Evolutionary conservation across 2,888 invertebrate genomes (phyloP).

Genomic region (Drosophila stalkeri): DNA sequence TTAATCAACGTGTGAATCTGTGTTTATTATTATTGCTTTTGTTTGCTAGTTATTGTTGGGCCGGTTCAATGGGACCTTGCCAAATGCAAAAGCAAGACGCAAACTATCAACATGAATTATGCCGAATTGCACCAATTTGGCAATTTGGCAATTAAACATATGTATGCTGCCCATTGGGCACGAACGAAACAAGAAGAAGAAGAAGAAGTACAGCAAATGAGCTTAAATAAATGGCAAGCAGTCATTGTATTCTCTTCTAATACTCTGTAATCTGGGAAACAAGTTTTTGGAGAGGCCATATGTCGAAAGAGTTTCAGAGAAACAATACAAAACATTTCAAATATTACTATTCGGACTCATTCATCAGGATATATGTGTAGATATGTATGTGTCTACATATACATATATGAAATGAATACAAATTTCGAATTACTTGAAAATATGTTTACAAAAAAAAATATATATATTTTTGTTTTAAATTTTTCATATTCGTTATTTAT

Average conservation of each 20-base stretch:
- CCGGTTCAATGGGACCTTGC: constrained; percentile 64
- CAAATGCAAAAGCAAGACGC: constrained; percentile 45
- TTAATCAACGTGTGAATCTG: constrained; percentile 79
- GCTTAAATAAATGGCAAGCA: constrained; percentile 72
- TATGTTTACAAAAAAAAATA: no score
- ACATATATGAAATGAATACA: no score
- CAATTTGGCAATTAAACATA: constrained; percentile 80
- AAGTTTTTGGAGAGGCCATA: neutral
- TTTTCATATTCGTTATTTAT: no score
- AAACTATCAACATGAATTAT: constrained; percentile 71
- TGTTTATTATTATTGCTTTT: constrained; percentile 33
- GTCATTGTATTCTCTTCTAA: constrained; percentile 34
- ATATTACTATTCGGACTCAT: neutral
- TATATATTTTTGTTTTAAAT: no score
- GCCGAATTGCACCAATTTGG: constrained; percentile 79
- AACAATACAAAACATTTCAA: neutral
- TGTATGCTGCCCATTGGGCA: constrained; percentile 49
- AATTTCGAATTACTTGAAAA: no score
- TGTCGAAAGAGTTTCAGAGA: neutral
- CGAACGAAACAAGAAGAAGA: constrained; percentile 8
- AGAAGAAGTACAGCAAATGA: constrained; percentile 51
- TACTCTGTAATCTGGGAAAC: constrained; percentile 17
- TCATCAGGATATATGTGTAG: neutral
- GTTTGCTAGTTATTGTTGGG: constrained; percentile 27
- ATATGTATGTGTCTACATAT: no score